A percentile compares a stretch with the other conserved stretches of the same genome.
These are phyloP conservation scores for Paraplagusia blochii DNA, from an alignment of 2,113 vertebrate species.

Conservation along the genomic window DNA sequence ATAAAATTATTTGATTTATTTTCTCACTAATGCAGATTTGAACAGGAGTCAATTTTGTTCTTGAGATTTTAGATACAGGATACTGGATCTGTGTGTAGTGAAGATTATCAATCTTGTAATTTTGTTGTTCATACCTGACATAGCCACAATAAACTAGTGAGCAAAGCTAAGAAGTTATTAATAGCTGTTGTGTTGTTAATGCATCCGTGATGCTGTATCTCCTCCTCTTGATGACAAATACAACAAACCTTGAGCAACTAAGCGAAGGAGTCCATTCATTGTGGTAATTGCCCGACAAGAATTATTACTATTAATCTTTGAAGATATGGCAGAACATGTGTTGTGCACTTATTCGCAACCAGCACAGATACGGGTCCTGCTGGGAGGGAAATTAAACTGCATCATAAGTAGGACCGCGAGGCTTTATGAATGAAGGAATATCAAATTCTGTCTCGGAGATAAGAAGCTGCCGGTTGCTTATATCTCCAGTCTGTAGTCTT, in stretches of 20 bases:
- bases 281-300: constrained; percentile 10
- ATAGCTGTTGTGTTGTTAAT: too few relatives aligned
- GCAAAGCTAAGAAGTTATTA: too few relatives aligned
- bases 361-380: not conserved
- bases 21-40: too few relatives aligned
- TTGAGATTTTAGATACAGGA: too few relatives aligned
- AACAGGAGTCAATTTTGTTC: too few relatives aligned
- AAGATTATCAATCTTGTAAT: too few relatives aligned
- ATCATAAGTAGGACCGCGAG: constrained; percentile 11
- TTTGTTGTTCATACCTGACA: too few relatives aligned
- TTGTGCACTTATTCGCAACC: constrained; percentile 17
- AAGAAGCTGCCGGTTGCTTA: constrained; percentile 36
- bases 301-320: constrained; percentile 7
- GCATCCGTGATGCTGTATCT: too few relatives aligned
- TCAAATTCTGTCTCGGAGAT: constrained; percentile 40
- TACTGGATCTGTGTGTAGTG: too few relatives aligned
- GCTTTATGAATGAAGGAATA: constrained; percentile 29
- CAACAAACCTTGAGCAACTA: constrained; percentile 1
- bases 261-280: not conserved
- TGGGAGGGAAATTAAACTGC: constrained; percentile 34
- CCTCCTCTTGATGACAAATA: too few relatives aligned
- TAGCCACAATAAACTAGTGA: too few relatives aligned
- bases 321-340: constrained; percentile 9
- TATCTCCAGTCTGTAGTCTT: constrained; percentile 32
- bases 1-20: too few relatives aligned